Evolutionary conservation across 2,797 vertebrate genomes (phyloP).

Genomic region (Dryobates pubescens): DNA sequence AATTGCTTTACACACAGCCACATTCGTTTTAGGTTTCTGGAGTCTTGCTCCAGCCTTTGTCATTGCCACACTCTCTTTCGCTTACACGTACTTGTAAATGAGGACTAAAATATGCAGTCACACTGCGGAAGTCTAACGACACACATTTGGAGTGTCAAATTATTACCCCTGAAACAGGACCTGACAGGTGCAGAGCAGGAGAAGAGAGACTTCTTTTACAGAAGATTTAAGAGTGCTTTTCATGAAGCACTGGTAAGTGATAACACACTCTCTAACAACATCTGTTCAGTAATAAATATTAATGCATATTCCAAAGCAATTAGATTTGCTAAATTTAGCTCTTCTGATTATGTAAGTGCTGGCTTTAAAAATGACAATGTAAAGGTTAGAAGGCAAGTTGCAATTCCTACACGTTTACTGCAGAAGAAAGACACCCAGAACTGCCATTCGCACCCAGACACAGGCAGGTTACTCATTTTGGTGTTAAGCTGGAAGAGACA

Average conservation of each 20-base stretch:
- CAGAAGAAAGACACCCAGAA: not conserved
- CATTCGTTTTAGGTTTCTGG: not conserved
- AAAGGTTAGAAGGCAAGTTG: not conserved
- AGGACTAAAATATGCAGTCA: not conserved
- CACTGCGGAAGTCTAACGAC: not conserved
- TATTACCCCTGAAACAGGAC: slow-evolving; percentile 27
- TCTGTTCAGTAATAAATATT: slow-evolving; percentile 47
- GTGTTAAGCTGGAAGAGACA: not conserved
- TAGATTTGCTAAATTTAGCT: slow-evolving; percentile 7
- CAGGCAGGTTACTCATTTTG: not conserved
- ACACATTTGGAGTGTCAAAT: not conserved
- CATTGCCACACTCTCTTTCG: not conserved
- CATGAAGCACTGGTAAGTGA: not conserved
- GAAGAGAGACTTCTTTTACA: not conserved
- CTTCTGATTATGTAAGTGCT: not conserved
- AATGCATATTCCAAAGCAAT: not conserved
- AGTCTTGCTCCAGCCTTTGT: not conserved
- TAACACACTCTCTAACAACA: not conserved
- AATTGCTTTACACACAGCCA: not conserved
- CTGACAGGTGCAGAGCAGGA: slow-evolving; percentile 46
- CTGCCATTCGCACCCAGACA: not conserved
- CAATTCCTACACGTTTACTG: not conserved
- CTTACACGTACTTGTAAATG: not conserved
- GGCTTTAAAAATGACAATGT: not conserved
- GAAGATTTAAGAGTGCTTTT: not conserved